These are phyloP conservation scores for Pachyuromys duprasi DNA, from an alignment of 2,797 vertebrate genomes.

Conservation along the genomic window DNA sequence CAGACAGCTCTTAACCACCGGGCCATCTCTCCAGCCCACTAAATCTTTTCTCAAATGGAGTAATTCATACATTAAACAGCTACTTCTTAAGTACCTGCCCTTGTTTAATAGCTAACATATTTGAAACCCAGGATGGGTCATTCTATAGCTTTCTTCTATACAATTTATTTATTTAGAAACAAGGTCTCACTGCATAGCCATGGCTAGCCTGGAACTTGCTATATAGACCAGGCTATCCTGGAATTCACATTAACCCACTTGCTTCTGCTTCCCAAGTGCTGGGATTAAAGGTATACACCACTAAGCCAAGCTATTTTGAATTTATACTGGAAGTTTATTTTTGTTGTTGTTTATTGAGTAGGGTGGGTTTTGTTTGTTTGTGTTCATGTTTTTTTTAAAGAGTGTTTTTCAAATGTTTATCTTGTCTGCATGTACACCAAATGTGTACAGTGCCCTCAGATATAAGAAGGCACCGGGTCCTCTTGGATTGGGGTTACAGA, in stretches of 20 bases:
- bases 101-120: background rate
- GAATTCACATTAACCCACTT: background rate
- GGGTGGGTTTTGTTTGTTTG: background rate
- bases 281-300: background rate
- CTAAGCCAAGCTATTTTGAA: background rate
- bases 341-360: background rate
- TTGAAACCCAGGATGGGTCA: background rate
- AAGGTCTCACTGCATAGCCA: background rate
- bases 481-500: background rate
- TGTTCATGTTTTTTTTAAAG: background rate
- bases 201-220: background rate
- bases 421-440: background rate
- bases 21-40: no score
- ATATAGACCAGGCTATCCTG: background rate
- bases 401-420: background rate
- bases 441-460: background rate
- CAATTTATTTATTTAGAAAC: background rate
- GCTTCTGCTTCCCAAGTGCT: background rate
- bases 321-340: background rate
- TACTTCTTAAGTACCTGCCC: background rate
- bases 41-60: background rate
- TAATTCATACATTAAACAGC: constrained; percentile 30
- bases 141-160: constrained; percentile 21
- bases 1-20: no score
- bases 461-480: background rate